Percentiles rank a stretch among this genome's conserved stretches.
phyloP scores from a whole-genome alignment of 1,140 invertebrate species.

The Pogonognathellus flavescens region DNA sequence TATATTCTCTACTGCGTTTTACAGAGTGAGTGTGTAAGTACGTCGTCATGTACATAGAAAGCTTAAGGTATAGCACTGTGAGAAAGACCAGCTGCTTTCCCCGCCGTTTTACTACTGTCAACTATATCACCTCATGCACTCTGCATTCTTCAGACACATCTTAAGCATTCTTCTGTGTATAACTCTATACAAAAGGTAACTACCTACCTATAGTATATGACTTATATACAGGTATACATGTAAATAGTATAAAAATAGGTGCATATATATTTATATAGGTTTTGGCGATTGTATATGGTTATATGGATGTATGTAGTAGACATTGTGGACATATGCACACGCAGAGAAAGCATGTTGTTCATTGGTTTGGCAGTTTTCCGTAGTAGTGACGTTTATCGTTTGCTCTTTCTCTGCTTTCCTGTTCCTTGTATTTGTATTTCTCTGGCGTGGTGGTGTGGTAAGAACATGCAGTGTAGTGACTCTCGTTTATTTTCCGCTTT shows the following conservation, averaged over 20 bases:
- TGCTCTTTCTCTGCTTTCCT: not conserved
- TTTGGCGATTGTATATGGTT: no score
- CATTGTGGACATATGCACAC: constrained; percentile 4
- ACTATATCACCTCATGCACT: not conserved
- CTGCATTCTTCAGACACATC: not conserved
- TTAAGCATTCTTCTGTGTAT: no score
- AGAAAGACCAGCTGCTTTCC: constrained; percentile 44
- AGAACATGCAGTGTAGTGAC: not conserved
- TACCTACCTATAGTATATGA: no score
- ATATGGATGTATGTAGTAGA: no score
- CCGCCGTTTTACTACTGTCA: not conserved
- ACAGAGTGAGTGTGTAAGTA: not conserved
- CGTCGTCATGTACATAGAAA: not conserved
- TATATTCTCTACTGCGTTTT: not conserved
- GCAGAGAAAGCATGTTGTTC: no score
- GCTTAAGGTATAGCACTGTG: not conserved
- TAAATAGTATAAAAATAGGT: not conserved
- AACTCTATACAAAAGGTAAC: no score
- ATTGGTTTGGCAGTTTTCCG: not conserved
- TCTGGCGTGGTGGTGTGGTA: not conserved
- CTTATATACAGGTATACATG: no score
- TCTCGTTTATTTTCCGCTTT: constrained; percentile 15
- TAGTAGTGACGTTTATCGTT: constrained; percentile 16
- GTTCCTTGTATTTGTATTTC: not conserved
- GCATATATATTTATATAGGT: not conserved